phyloP scores from a whole-genome alignment of 2,888 invertebrate genomes.

The Caprella mutica region DNA sequence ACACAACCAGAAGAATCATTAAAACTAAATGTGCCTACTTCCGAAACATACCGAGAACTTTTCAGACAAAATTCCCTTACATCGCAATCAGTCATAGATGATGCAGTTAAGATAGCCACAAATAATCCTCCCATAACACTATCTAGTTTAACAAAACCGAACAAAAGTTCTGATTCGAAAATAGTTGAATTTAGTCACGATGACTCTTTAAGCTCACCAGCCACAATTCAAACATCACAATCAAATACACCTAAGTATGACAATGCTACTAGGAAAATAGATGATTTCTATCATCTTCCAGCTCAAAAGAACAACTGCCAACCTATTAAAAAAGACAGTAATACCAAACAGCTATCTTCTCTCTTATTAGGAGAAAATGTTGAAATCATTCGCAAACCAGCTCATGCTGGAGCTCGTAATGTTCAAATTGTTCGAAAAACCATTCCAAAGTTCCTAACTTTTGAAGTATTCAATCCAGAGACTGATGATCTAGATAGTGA shows the following conservation, averaged over 20 bases:
- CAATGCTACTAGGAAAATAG: too few relatives aligned
- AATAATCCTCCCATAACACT: slow-evolving; percentile 15
- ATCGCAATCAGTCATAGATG: slow-evolving; percentile 6
- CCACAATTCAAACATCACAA: too few relatives aligned
- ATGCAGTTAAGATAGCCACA: slow-evolving; percentile 3
- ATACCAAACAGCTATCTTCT: slow-evolving; percentile 33
- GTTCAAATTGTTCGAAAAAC: slow-evolving; percentile 37
- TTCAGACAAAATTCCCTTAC: slow-evolving; percentile 10
- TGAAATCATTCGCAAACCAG: slow-evolving; percentile 35
- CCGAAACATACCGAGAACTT: slow-evolving; percentile 5
- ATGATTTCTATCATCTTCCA: too few relatives aligned
- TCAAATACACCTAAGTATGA: too few relatives aligned
- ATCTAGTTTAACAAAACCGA: slow-evolving; percentile 17
- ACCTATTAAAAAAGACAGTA: slow-evolving; percentile 19
- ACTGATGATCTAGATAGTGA: slow-evolving; percentile 83
- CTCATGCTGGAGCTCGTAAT: slow-evolving; percentile 17
- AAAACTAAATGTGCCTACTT: too few relatives aligned
- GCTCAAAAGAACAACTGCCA: slow-evolving; percentile 14
- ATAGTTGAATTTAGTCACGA: too few relatives aligned
- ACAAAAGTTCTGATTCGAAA: too few relatives aligned
- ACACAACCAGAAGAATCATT: too few relatives aligned
- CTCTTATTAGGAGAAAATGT: slow-evolving; percentile 35
- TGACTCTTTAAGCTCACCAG: too few relatives aligned
- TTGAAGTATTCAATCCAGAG: slow-evolving; percentile 79
- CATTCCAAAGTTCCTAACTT: slow-evolving; percentile 60